Conservation (phyloP, 2,113 vertebrate species). For the Aphyosemion australe region DNA sequence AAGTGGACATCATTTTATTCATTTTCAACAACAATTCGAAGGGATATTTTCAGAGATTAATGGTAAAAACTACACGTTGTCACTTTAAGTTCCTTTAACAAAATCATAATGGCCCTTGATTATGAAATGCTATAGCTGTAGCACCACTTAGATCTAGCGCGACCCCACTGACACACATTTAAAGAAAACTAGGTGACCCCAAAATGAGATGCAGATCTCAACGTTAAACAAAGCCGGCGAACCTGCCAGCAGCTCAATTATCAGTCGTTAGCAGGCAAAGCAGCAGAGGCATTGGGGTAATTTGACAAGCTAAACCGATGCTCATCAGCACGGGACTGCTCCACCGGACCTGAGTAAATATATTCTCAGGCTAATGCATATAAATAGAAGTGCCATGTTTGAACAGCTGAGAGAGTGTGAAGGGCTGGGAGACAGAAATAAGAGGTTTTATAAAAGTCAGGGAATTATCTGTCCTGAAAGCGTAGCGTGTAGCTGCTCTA, state of each 20-base stretch:
- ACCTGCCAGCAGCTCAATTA: constrained; percentile 87
- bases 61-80: too few relatives aligned
- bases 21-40: too few relatives aligned
- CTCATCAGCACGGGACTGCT: constrained; percentile 86
- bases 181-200: constrained; percentile 14
- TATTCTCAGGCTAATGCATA: constrained; percentile 82
- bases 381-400: constrained; percentile 85
- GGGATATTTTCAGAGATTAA: too few relatives aligned
- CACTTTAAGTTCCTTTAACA: too few relatives aligned
- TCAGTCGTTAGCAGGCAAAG: constrained; percentile 86
- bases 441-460: constrained; percentile 3
- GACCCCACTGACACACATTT: background rate
- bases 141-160: too few relatives aligned
- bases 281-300: constrained; percentile 73
- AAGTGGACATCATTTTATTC: too few relatives aligned
- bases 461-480: constrained; percentile 4
- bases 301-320: constrained; percentile 89
- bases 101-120: too few relatives aligned
- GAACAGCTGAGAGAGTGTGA: constrained; percentile 81
- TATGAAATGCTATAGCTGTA: too few relatives aligned
- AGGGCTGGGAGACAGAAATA: constrained; percentile 10
- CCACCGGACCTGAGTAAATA: constrained; percentile 87
- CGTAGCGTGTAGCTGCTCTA: background rate
- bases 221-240: constrained; percentile 19
- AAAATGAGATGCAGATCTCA: constrained; percentile 14